A percentile compares a stretch with the other conserved stretches of the same genome.
These are phyloP conservation scores for Linnaemya vulpina DNA, from an alignment of 2,888 invertebrate genomes.

Conservation along the genomic window DNA sequence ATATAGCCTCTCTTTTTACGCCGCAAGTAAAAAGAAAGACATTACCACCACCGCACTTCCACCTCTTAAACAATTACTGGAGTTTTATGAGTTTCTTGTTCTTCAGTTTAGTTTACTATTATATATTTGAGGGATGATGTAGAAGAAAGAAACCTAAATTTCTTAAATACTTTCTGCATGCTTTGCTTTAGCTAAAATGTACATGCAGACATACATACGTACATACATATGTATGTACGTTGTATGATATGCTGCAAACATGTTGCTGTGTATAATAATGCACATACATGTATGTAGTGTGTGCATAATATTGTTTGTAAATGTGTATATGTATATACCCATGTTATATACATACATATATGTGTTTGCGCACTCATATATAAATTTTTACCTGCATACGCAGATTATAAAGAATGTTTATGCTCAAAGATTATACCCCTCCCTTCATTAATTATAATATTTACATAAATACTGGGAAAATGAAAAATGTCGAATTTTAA, in stretches of 20 bases:
- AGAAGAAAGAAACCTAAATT: background rate
- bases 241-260: constrained; percentile 10
- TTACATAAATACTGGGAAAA: too few relatives aligned
- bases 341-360: background rate
- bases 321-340: background rate
- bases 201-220: background rate
- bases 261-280: constrained; percentile 26
- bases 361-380: background rate
- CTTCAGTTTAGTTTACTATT: constrained; percentile 1
- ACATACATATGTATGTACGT: background rate
- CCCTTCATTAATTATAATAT: too few relatives aligned
- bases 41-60: background rate
- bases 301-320: too few relatives aligned
- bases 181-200: background rate
- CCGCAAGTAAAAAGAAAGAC: constrained; percentile 19
- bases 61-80: background rate
- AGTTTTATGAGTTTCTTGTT: background rate
- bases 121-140: constrained; percentile 20
- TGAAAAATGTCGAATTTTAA: too few relatives aligned
- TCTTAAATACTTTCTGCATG: constrained; percentile 1
- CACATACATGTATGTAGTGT: background rate
- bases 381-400: too few relatives aligned
- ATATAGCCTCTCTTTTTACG: constrained; percentile 32
- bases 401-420: background rate
- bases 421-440: too few relatives aligned